Evolutionary conservation across 2,888 invertebrate genomes (phyloP).

Genomic region (Philopedon plagiatum): DNA sequence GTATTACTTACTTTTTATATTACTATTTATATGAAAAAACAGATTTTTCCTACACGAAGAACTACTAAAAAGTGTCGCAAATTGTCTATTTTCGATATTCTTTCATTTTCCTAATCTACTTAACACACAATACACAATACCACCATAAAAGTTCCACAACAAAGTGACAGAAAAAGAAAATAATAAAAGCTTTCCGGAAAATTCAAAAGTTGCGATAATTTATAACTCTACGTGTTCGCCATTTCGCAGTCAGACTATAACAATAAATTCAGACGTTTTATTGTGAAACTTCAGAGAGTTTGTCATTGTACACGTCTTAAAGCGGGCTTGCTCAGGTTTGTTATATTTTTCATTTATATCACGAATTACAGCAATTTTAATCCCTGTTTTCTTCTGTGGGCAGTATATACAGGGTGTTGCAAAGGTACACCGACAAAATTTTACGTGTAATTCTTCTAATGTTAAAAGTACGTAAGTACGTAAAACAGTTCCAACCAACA

Average conservation of each 20-base stretch:
- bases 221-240: neutral
- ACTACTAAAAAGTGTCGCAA: too few species aligned
- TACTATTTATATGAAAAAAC: too few species aligned
- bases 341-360: too few species aligned
- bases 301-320: neutral
- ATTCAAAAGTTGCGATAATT: constrained; percentile 5
- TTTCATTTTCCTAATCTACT: neutral
- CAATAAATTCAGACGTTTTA: constrained; percentile 1
- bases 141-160: neutral
- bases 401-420: too few species aligned
- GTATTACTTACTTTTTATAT: too few species aligned
- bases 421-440: too few species aligned
- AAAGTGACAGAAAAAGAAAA: neutral
- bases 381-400: too few species aligned
- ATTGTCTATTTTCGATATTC: neutral
- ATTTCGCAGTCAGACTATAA: neutral
- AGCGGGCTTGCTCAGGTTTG: neutral
- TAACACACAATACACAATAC: neutral
- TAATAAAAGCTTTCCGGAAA: neutral
- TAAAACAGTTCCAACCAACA: too few species aligned
- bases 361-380: too few species aligned
- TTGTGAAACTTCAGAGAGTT: neutral
- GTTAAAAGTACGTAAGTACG: too few species aligned
- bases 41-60: too few species aligned
- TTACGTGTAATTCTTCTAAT: too few species aligned